Conservation (phyloP, 2,113 vertebrate genomes). For the Tupaia chinensis region DNA sequence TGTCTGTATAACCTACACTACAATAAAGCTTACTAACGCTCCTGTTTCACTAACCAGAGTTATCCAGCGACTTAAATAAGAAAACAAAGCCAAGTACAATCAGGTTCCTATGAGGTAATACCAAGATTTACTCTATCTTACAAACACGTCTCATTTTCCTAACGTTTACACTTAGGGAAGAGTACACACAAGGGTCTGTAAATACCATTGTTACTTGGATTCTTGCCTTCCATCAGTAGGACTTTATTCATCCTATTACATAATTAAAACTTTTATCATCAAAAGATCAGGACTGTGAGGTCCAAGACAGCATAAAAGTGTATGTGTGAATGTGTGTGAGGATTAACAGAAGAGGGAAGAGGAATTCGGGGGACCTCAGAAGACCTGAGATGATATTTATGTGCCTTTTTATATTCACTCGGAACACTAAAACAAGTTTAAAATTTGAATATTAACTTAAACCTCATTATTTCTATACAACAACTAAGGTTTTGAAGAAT, state of each 20-base stretch:
- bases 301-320: not conserved
- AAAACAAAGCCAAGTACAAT: not conserved
- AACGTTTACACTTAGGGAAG: not conserved
- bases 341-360: rapidly evolving
- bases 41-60: not conserved
- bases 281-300: not conserved
- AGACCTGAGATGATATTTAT: not conserved
- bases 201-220: not conserved
- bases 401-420: not conserved
- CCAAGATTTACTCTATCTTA: not conserved
- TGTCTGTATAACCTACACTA: not conserved
- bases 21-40: not conserved
- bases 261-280: not conserved
- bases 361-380: not conserved
- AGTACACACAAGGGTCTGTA: not conserved
- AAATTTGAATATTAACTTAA: not conserved
- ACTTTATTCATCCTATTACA: not conserved
- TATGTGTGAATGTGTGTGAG: not conserved
- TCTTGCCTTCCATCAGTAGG: not conserved
- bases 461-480: not conserved
- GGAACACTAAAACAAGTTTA: not conserved
- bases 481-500: not conserved
- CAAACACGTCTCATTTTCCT: not conserved
- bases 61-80: not conserved
- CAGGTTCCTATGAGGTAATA: not conserved